These are phyloP conservation scores for Bryconaethiops microstoma DNA, from an alignment of 2,797 vertebrate species.

Conservation along the genomic window DNA sequence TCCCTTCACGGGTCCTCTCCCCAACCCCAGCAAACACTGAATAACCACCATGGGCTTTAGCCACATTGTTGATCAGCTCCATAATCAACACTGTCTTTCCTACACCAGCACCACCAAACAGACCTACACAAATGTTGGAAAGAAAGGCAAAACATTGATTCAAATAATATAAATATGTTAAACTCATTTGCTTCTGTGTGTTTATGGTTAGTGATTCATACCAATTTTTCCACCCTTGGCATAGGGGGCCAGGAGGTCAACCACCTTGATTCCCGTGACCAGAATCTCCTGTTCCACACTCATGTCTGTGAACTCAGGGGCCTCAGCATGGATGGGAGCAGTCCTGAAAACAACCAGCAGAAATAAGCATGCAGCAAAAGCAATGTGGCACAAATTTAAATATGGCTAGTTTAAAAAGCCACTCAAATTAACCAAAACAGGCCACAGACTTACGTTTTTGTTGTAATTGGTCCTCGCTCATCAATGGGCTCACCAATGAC, in stretches of 20 bases:
- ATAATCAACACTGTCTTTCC: slow-evolving; percentile 98
- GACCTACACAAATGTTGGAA: slow-evolving; percentile 72
- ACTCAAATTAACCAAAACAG: no score
- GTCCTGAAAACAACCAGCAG: slow-evolving; percentile 71
- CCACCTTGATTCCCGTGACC: slow-evolving; percentile 97
- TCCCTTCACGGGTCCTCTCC: slow-evolving; percentile 95
- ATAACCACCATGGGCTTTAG: slow-evolving; percentile 97
- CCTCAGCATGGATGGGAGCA: slow-evolving; percentile 94
- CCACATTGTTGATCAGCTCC: slow-evolving; percentile 98
- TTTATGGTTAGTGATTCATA: slow-evolving; percentile 61
- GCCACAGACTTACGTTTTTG: slow-evolving; percentile 86
- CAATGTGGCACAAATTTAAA: not conserved
- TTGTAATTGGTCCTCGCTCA: slow-evolving; percentile 93
- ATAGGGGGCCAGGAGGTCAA: slow-evolving; percentile 94
- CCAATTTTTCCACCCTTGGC: slow-evolving; percentile 98
- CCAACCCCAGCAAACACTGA: slow-evolving; percentile 96
- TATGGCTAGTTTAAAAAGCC: no score
- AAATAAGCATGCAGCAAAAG: not conserved
- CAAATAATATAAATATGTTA: not conserved
- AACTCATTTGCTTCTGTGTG: not conserved
- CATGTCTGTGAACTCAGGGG: slow-evolving; percentile 96
- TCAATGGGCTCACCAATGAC: slow-evolving; percentile 97
- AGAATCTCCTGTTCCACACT: slow-evolving; percentile 99
- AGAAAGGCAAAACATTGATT: not conserved
- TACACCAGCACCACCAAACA: slow-evolving; percentile 95